Base-by-base conservation (phyloP, 2,113 vertebrate species). In the Rhynchomys soricoides region DNA sequence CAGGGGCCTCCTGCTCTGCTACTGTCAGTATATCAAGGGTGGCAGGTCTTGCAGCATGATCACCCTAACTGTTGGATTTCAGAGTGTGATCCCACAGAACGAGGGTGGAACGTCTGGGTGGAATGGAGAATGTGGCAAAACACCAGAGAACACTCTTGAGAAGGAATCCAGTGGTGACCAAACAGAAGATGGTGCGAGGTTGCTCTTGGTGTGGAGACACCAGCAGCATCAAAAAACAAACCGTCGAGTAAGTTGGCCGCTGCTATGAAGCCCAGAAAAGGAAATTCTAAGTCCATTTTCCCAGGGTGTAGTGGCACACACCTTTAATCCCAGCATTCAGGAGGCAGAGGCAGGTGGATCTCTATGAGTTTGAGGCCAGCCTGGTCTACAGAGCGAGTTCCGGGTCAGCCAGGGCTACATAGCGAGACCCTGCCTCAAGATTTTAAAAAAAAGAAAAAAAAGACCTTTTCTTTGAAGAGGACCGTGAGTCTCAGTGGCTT, bases 1-100 rank as follows among this genome's bases (percentile, higher is more conserved):
- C 16, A 24, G 22, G 0, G 0, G 29, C 13, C 21, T 19, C 4
- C 82, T 8, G 40, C 40, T 16, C 6, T 8, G 24, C 24, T 21
- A 29, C 59, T 68, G 40, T 48, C 55, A 17, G 40, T 6, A 2
- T 29, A 21, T 10, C 29, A 21, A 13, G 62, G 29, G 43, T 1
- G 21, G 13, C 43, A 6, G 62, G 43, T 40, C 62, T 45, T 6
- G 55, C 6, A 19, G 59, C 15, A 34, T 12, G 59, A 8, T 85
- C 15, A 3, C 43, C 82, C 15, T 40, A 45, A 66, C 40, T 45
- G 40, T 29, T 86, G 43, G 16, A 21, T 12, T 21, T 66, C 2
- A 43, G 59, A 34, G 57, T 31, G 59, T 4, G 24, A 31, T 45
- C 82, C 15, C 82, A 45, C 40, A 43, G 17, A 48, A 29, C 12